phyloP scores from a whole-genome alignment of 37 sponge, comb jelly and placozoan genomes.

The Spongia lamella region DNA sequence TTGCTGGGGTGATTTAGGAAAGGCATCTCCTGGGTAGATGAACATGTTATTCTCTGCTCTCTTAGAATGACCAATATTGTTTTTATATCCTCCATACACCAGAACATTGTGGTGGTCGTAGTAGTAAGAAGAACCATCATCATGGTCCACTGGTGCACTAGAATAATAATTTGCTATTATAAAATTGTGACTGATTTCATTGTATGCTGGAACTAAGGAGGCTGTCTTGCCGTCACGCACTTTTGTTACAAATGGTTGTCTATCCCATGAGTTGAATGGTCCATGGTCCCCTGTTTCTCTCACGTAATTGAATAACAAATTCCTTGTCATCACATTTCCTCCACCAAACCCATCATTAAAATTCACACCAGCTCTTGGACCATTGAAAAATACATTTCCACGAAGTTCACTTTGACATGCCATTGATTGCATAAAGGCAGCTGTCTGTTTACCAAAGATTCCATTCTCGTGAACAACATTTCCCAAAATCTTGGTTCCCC shows the following conservation, averaged over 20 bases:
- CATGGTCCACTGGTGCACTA: constrained; percentile 53
- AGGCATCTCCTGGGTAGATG: constrained; percentile 36
- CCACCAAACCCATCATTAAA: constrained; percentile 81
- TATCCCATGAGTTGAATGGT: constrained; percentile 62
- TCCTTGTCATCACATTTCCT: constrained; percentile 34
- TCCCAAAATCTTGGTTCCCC: constrained; percentile 36
- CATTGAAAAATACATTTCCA: constrained; percentile 81
- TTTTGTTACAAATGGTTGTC: constrained; percentile 45
- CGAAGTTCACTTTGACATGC: constrained; percentile 51
- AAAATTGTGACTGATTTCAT: constrained; percentile 33
- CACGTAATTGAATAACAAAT: constrained; percentile 69
- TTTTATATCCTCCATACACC: constrained; percentile 57
- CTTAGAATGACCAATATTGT: constrained; percentile 43
- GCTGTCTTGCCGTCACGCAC: constrained; percentile 11
- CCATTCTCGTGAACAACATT: constrained; percentile 76
- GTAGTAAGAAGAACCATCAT: constrained; percentile 60
- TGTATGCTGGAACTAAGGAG: constrained; percentile 33
- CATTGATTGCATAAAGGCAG: constrained; percentile 60
- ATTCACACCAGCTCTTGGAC: constrained; percentile 79
- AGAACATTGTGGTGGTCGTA: constrained; percentile 47
- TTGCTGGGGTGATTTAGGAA: constrained; percentile 4
- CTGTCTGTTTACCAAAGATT: constrained; percentile 62
- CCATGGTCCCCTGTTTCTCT: constrained; percentile 71
- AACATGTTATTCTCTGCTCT: constrained; percentile 32
- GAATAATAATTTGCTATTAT: constrained; percentile 46